These are phyloP conservation scores for Willowsia nigromaculata DNA, from an alignment of 2,888 invertebrate genomes.

Conservation along the genomic window DNA sequence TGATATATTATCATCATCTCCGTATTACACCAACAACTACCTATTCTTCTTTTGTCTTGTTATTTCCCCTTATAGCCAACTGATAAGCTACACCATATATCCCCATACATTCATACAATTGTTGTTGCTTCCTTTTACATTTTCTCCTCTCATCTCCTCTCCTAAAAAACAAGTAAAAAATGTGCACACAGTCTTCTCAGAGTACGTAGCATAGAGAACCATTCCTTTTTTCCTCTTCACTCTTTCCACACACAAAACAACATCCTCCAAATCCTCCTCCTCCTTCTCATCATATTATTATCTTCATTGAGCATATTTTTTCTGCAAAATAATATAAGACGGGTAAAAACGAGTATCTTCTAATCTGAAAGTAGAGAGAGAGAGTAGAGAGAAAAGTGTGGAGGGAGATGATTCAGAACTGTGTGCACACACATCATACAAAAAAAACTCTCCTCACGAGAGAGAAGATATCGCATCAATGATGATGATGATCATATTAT, in stretches of 20 bases:
- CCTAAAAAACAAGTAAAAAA: not conserved
- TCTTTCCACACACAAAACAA: not conserved
- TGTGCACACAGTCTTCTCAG: not conserved
- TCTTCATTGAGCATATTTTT: conserved; percentile 5
- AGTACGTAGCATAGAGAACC: not conserved
- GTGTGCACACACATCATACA: not conserved
- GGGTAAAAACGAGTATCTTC: too few relatives aligned
- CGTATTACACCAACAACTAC: not conserved
- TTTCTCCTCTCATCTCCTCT: too few relatives aligned
- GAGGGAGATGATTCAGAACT: not conserved
- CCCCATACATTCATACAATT: not conserved
- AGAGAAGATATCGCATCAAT: conserved; percentile 4
- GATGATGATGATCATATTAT: conserved; percentile 17
- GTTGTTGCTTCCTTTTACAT: not conserved
- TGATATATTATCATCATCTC: not conserved
- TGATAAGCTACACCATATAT: not conserved
- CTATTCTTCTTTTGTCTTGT: not conserved
- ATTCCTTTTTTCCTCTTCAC: not conserved
- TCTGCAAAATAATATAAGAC: too few relatives aligned
- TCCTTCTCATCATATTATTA: conserved; percentile 2
- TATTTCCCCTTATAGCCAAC: too few relatives aligned
- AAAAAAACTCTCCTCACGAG: too few relatives aligned
- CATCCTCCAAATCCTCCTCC: conserved; percentile 1
- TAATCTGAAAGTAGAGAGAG: not conserved
- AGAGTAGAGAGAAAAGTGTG: not conserved